phyloP scores from a whole-genome alignment of 2,888 invertebrate genomes.

The Empis stercorea region DNA sequence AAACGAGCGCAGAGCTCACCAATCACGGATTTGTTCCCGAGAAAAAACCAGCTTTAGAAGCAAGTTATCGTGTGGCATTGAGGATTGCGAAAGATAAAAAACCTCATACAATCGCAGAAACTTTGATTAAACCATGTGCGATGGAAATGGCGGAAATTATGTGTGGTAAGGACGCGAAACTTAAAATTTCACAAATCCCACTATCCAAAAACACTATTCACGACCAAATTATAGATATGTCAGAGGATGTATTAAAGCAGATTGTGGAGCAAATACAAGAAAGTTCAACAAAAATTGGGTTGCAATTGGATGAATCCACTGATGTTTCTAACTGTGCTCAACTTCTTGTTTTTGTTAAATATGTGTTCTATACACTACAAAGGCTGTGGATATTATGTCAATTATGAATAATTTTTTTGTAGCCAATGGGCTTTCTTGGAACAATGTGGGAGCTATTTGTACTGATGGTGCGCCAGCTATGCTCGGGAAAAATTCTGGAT shows the following conservation, averaged over 20 bases:
- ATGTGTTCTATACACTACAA: not conserved
- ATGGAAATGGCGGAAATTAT: not conserved
- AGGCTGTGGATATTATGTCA: too few relatives aligned
- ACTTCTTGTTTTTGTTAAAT: slow-evolving; percentile 1
- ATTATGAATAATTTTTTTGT: not conserved
- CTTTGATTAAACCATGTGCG: not conserved
- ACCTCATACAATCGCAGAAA: not conserved
- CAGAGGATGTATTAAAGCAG: not conserved
- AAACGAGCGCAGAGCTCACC: not conserved
- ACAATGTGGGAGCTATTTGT: not conserved
- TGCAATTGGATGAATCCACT: not conserved
- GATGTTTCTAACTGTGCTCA: not conserved
- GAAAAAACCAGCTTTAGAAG: not conserved
- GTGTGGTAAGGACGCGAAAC: not conserved
- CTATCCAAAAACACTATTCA: not conserved
- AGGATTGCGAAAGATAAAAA: not conserved
- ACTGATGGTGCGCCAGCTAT: not conserved
- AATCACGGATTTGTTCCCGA: not conserved
- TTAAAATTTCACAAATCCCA: not conserved
- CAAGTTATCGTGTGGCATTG: not conserved
- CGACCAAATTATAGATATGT: not conserved
- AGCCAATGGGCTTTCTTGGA: not conserved
- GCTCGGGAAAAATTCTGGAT: not conserved
- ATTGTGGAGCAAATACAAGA: not conserved
- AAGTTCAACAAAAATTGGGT: not conserved